Evolutionary conservation across 2,113 vertebrate genomes (phyloP).

Genomic region (Sceloporus undulatus): DNA sequence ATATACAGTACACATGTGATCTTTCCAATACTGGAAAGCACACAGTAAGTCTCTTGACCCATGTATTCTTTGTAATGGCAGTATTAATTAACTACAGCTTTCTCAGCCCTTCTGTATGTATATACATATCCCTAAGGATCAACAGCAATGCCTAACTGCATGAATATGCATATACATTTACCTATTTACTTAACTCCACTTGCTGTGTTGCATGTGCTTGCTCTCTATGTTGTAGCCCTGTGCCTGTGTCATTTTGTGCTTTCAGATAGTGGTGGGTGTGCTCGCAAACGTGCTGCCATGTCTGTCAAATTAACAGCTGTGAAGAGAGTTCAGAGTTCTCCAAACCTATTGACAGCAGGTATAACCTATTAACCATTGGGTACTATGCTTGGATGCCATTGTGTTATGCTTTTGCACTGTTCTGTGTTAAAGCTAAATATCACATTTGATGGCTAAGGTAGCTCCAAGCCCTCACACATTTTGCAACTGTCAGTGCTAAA

Average conservation of each 20-base stretch:
- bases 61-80: slow-evolving; percentile 39
- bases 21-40: slow-evolving; percentile 53
- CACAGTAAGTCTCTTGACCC: slow-evolving; percentile 38
- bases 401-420: not conserved
- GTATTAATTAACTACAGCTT: slow-evolving; percentile 55
- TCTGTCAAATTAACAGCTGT: slow-evolving; percentile 93
- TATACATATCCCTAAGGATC: slow-evolving; percentile 38
- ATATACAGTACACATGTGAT: slow-evolving; percentile 47
- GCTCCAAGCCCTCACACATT: not conserved
- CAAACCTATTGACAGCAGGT: slow-evolving; percentile 95
- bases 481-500: not conserved
- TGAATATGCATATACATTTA: slow-evolving; percentile 40
- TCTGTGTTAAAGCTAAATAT: not conserved
- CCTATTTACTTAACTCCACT: slow-evolving; percentile 46
- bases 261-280: slow-evolving; percentile 96
- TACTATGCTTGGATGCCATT: slow-evolving; percentile 52
- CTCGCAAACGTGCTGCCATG: slow-evolving; percentile 91
- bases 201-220: slow-evolving; percentile 81
- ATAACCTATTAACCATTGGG: slow-evolving; percentile 76
- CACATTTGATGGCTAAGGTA: slow-evolving; percentile 30
- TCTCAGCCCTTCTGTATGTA: slow-evolving; percentile 36
- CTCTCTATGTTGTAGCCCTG: slow-evolving; percentile 78
- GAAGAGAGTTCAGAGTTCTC: slow-evolving; percentile 99
- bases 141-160: slow-evolving; percentile 60
- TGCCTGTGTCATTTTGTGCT: slow-evolving; percentile 86